Evolutionary conservation across 1,140 invertebrate species (phyloP), one percentile per base, ranked within the genome.

Genomic region (Teleogryllus occipitalis): DNA sequence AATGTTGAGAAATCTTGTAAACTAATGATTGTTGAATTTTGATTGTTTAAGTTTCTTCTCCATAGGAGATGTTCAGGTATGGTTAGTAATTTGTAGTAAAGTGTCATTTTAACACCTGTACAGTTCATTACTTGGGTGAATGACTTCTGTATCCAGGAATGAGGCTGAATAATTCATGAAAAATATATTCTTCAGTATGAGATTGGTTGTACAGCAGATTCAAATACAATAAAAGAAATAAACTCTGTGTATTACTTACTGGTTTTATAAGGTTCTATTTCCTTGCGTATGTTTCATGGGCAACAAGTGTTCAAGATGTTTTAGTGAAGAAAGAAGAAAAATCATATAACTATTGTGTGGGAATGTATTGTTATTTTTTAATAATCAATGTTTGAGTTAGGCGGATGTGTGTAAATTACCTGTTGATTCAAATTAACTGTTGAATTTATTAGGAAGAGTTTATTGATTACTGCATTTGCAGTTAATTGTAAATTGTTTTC

Each of bases 11-110:
- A 7, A 77, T 65, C 54, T 77, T 77, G 76, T 77, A 77, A 46
- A 77, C 76, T 77, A 77, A 77, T 77, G 76, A 77, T 77, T 77
- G 76, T 77, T 77, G 76, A 77, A 76, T 77, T 77, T 77, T 77
- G 48, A 77, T 77, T 77, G 76, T 77, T 77, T 77, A 77, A 21
- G 48, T 77, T 54, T 77, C 48, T 77, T 75, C 75, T 76, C 47
- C 48, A 47, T 77, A 77, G 76, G 47, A 77, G 76, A 77, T 77
- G 48, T 77, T 49, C 76, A 77, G 46, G 76, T 77, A 77, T 54
- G 39, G 47, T 77, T 21, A 48, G 48, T 46, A 10, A 77, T 77
- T 48, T 48, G 47, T 77, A 46, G 47, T 77, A n/a, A 77, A 48
- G 47, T 46, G 47, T 46, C 46, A 22, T 77, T 77, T 77, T 77